Evolutionary conservation across 2,797 vertebrate species (phyloP), one percentile per base, ranked within the genome.

Genomic region (Pitangus sulphuratus): DNA sequence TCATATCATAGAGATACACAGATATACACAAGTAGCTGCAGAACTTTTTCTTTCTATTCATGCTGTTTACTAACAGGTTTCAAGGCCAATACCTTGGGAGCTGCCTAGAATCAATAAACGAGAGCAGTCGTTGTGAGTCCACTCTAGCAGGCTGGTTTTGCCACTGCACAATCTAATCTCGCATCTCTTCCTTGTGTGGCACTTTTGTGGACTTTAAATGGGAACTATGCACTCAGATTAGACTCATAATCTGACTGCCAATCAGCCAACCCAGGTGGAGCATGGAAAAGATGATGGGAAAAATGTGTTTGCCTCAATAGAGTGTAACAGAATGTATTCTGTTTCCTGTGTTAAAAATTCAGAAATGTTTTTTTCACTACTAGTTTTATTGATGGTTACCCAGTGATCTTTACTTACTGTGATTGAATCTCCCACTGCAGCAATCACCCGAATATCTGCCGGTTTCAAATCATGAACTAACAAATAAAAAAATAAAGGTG

Each of bases 391-490:
- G 2, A 50, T 28, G 28, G 50, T 58, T 93, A 81, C 53, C 50
- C 45, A 54, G 16, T 18, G n/a, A 83, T 33, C 48, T 83, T 44
- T 40, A 97, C 99, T 98, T 98, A 99, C 99, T 11, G 99, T 99
- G 78, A 99, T 64, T 24, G 99, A 99, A 95, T 99, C 99, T 20
- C 99, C 99, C 95, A 99, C 54, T 22, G 99, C 99, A 76, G 98
- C 99, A 24, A 99, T 98, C 66, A 99, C 98, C 92, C 96, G 98
- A 97, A 99, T 99, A 95, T 99, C 99, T 3, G 98, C 99, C 0
- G 98, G 98, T 87, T 97, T 99, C 97, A 99, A 98, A 81, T 97
- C 97, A 92, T 99, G 99, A 97, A 99, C 99, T 99, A 89, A 93
- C 84, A 98, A 93, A 94, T 25, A 28, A 70, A 72, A 72, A 94